A percentile compares a stretch with the other conserved stretches of the same genome.
These are phyloP conservation scores for Beris chalybata DNA, from an alignment of 2,888 invertebrate genomes.

Conservation along the genomic window DNA sequence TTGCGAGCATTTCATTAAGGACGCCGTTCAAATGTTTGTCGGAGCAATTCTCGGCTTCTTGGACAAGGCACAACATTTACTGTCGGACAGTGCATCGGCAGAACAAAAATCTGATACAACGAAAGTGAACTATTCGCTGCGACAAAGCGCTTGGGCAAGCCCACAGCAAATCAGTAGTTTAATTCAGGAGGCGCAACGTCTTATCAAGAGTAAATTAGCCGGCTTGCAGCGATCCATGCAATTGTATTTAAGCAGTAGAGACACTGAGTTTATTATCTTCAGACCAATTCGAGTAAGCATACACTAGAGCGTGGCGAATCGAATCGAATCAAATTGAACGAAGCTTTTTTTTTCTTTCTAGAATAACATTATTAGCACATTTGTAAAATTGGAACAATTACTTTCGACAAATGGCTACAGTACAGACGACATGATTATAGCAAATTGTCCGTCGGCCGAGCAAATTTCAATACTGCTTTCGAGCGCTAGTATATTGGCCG, in stretches of 20 bases:
- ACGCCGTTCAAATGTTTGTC: constrained; percentile 73
- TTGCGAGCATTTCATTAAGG: constrained; percentile 85
- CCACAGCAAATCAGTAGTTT: constrained; percentile 73
- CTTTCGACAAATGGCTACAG: constrained; percentile 74
- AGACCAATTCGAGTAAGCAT: constrained; percentile 80
- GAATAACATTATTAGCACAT: constrained; percentile 87
- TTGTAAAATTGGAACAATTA: constrained; percentile 81
- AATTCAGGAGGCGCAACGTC: constrained; percentile 75
- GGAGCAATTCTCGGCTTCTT: constrained; percentile 74
- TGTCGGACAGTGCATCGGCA: constrained; percentile 37
- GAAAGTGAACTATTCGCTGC: constrained; percentile 49
- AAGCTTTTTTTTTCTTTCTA: constrained; percentile 51
- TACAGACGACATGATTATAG: constrained; percentile 78
- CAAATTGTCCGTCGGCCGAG: constrained; percentile 90
- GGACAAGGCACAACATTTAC: constrained; percentile 65
- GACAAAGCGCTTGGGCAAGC: constrained; percentile 66
- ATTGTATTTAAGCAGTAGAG: constrained; percentile 92
- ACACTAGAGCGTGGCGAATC: neutral
- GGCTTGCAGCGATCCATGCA: constrained; percentile 87
- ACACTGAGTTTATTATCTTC: constrained; percentile 96
- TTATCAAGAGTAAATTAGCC: constrained; percentile 79
- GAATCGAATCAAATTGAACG: neutral
- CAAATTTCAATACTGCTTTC: constrained; percentile 89
- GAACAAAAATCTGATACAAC: constrained; percentile 25
- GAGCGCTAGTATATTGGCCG: constrained; percentile 71